Evolutionary conservation across 1,140 invertebrate species (phyloP), one percentile per base, ranked within the genome.

Genomic region (Portunus trituberculatus): DNA sequence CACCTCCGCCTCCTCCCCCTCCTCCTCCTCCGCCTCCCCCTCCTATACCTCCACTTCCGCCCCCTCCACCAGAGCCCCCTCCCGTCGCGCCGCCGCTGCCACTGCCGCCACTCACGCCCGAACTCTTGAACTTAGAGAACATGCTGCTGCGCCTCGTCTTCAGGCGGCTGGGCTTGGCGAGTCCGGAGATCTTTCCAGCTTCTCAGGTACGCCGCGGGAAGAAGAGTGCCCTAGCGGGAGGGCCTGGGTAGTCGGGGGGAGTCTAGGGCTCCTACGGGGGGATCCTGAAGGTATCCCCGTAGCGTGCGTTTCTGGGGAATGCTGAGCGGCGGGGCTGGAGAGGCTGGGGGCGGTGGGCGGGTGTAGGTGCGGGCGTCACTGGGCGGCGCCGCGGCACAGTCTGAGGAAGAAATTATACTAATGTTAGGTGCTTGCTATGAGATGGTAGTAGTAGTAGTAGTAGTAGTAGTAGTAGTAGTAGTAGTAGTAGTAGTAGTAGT

Each of bases 51-150:
- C 93, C 91, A 14, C 93, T 92, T 12, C 83, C 91, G 16, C 95
- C 91, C 39, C 91, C 91, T 52, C 88, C 94, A 10, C 59, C 84
- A 28, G 93, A 67, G 67, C 91, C 91, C 25, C 94, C 94, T 45
- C 90, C 90, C n/a, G 86, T 92, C 29, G 92, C 93, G 8, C 93
- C 95, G n/a, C 91, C 84, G 16, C 92, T 52, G 16, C 84, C 76
- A 31, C 90, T 92, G 52, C 90, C 86, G 52, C 46, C 90, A 7
- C 83, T 87, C 1, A 32, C 93, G 12, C 90, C 93, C 10, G 93
- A 94, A 10, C 94, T 91, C 91, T 96, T 96, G n/a, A 96, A 96
- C 84, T 96, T 96, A 29, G 94, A 95, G 82, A 96, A 96, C 96
- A 96, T 96, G 91, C 39, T 86, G 25, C 52, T 91, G n/a, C 29